Percentiles rank a stretch among this genome's conserved stretches.
Evolutionary conservation across 2,888 invertebrate species (phyloP).

Genomic region (Orthosia cruda): DNA sequence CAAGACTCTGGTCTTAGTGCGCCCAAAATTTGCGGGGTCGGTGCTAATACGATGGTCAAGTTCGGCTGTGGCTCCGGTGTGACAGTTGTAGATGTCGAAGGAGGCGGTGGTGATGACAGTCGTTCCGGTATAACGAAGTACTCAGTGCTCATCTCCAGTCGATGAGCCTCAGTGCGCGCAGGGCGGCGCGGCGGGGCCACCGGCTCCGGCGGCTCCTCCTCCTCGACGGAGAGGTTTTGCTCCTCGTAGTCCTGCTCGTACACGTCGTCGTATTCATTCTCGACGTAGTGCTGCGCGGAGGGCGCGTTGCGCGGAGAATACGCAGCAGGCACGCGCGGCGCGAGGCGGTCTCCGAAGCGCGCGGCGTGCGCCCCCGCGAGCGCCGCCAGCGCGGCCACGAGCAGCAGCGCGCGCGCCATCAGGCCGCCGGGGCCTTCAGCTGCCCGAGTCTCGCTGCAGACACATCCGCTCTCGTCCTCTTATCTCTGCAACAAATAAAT

Average conservation of each 20-base stretch:
- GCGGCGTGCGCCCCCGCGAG: slow-evolving; percentile 79
- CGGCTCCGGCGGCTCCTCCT: slow-evolving; percentile 75
- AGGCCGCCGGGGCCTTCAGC: slow-evolving; percentile 86
- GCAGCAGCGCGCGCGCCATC: slow-evolving; percentile 85
- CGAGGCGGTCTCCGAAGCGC: slow-evolving; percentile 87
- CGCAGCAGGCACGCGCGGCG: slow-evolving; percentile 86
- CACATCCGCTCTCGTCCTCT: slow-evolving; percentile 80
- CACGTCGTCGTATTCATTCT: slow-evolving; percentile 81
- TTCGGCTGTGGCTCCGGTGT: slow-evolving; percentile 78
- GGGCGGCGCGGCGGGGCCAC: slow-evolving; percentile 83
- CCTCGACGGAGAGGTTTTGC: slow-evolving; percentile 75
- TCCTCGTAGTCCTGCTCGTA: slow-evolving; percentile 85
- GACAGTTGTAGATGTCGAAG: slow-evolving; percentile 79
- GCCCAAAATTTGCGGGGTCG: slow-evolving; percentile 77
- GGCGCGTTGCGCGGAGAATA: slow-evolving; percentile 85
- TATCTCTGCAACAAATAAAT: slow-evolving; percentile 82
- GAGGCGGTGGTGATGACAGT: slow-evolving; percentile 79
- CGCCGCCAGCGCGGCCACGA: slow-evolving; percentile 82
- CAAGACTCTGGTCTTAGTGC: slow-evolving; percentile 95
- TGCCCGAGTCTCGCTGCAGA: slow-evolving; percentile 79
- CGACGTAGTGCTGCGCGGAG: slow-evolving; percentile 75
- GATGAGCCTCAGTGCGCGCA: slow-evolving; percentile 88
- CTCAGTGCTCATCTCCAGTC: slow-evolving; percentile 96
- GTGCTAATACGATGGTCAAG: slow-evolving; percentile 74
- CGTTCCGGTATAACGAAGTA: slow-evolving; percentile 95